phyloP scores from a whole-genome alignment of 2,113 vertebrate genomes.

The Cyanistes caeruleus region DNA sequence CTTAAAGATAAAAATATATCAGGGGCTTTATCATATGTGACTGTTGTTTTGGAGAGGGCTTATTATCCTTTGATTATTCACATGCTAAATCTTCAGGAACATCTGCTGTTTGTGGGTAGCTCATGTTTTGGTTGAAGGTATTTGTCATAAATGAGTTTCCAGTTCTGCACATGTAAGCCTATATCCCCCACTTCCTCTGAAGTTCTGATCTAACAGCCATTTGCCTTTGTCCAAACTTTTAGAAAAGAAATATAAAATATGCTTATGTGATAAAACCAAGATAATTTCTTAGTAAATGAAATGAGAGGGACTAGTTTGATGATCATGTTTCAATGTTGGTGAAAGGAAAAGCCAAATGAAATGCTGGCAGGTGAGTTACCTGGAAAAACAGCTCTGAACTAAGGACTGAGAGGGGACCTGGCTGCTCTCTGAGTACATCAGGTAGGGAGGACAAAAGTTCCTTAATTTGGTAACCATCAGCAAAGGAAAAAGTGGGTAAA shows the following conservation, averaged over 20 bases:
- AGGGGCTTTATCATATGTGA: background rate
- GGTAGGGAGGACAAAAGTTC: background rate
- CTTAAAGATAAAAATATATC: background rate
- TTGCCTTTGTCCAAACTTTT: background rate
- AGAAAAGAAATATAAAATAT: background rate
- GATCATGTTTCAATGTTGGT: background rate
- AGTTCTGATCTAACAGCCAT: background rate
- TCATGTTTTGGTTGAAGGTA: background rate
- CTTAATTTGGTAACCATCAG: background rate
- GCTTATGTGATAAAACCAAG: background rate
- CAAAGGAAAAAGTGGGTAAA: background rate
- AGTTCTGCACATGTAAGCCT: background rate
- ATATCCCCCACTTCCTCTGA: background rate
- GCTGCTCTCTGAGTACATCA: background rate
- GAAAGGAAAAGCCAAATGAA: background rate
- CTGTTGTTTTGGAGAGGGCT: background rate
- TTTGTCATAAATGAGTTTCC: background rate
- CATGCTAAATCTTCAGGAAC: background rate
- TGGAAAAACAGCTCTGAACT: background rate
- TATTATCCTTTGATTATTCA: background rate
- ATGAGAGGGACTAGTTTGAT: background rate
- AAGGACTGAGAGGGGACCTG: background rate
- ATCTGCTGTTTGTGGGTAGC: background rate
- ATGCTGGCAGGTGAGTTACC: background rate
- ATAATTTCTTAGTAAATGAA: background rate